Percentiles rank a stretch among this genome's conserved stretches.
Conservation (phyloP, 2,888 invertebrate genomes). For the Dysmachus trigonus region DNA sequence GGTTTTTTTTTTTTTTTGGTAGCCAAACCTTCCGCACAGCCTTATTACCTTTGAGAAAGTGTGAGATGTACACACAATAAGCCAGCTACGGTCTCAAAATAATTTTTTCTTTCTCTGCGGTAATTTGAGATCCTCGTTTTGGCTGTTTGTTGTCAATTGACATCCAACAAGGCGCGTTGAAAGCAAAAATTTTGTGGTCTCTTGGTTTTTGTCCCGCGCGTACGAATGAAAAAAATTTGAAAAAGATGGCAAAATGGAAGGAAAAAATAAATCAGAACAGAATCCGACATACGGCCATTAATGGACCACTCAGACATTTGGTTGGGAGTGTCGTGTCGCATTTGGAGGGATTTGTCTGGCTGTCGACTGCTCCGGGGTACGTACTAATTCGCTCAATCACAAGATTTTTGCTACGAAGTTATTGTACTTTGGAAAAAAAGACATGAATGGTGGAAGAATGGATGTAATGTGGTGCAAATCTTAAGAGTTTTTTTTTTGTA, state of each 20-base stretch:
- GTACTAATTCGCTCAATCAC: background rate
- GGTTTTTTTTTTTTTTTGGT: background rate
- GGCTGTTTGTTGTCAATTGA: slow-evolving; percentile 36
- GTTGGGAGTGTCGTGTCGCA: background rate
- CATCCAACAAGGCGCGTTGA: slow-evolving; percentile 24
- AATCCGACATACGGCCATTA: background rate
- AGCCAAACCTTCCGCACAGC: background rate
- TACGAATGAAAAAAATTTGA: background rate
- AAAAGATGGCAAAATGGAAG: background rate
- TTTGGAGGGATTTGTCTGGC: background rate
- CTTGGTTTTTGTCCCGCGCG: background rate
- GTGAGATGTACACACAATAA: slow-evolving; percentile 8
- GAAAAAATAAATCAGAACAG: background rate
- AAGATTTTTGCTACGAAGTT: background rate
- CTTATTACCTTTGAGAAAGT: slow-evolving; percentile 6
- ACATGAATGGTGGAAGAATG: background rate
- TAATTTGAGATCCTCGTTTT: slow-evolving; percentile 29
- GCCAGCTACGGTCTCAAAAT: background rate
- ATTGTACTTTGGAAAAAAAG: background rate
- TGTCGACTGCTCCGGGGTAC: background rate
- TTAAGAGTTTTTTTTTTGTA: background rate
- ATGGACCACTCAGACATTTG: background rate
- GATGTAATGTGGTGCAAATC: background rate
- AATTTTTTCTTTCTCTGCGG: background rate
- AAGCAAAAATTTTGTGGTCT: slow-evolving; percentile 12